Conservation (phyloP, 1,140 invertebrate species). For the Trissolcus basalis region DNA sequence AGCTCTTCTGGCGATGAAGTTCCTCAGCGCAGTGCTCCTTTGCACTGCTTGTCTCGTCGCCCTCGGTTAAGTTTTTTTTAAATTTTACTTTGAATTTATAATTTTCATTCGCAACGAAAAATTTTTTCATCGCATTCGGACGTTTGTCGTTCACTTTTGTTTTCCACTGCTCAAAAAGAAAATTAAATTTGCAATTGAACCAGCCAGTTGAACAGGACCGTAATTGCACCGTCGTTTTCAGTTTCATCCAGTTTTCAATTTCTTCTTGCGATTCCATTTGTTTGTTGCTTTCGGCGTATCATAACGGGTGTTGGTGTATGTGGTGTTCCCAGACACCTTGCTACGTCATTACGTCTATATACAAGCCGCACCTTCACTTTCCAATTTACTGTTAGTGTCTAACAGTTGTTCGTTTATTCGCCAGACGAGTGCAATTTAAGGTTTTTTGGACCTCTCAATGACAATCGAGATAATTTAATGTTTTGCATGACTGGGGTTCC, state of each 20-base stretch:
- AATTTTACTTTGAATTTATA: too few relatives aligned
- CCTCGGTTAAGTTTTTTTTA: constrained; percentile 62
- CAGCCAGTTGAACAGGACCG: too few relatives aligned
- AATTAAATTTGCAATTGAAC: too few relatives aligned
- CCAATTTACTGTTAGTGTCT: constrained; percentile 66
- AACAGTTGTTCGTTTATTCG: constrained; percentile 58
- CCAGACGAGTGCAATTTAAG: constrained; percentile 19
- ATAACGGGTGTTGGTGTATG: constrained; percentile 52
- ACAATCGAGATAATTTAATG: too few relatives aligned
- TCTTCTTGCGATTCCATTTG: background rate
- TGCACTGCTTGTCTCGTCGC: constrained; percentile 60
- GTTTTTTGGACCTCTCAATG: constrained; percentile 31
- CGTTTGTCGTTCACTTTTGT: too few relatives aligned
- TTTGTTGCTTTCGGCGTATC: constrained; percentile 21
- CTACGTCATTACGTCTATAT: constrained; percentile 65
- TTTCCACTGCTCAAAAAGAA: too few relatives aligned
- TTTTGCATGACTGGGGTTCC: too few relatives aligned
- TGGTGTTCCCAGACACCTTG: constrained; percentile 52
- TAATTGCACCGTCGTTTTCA: too few relatives aligned
- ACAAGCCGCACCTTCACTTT: constrained; percentile 72
- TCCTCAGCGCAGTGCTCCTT: constrained; percentile 60
- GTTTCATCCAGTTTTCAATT: background rate
- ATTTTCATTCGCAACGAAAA: too few relatives aligned
- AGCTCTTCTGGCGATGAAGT: constrained; percentile 52
- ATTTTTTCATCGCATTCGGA: too few relatives aligned